Conservation (phyloP, 2,888 invertebrate species). For the Phorcus lineatus region DNA sequence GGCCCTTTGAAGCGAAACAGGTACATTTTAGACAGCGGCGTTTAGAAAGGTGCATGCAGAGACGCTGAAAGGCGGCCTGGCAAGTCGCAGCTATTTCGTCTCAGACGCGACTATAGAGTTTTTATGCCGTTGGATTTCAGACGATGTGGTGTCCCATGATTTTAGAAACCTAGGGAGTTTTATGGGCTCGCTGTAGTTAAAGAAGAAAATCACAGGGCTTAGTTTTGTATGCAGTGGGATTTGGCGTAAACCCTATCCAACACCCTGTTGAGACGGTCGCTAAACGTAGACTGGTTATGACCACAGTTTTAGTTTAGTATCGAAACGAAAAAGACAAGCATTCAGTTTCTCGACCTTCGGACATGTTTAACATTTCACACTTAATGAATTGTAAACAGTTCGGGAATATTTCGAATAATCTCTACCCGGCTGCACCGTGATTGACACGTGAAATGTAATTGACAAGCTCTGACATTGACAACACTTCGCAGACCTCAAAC, state of each 20-base stretch:
- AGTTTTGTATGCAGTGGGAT: slow-evolving; percentile 18
- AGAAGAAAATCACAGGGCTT: slow-evolving; percentile 8
- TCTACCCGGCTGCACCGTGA: not conserved
- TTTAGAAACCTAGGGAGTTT: not conserved
- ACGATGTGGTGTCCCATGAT: not conserved
- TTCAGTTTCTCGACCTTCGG: not conserved
- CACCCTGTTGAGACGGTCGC: not conserved
- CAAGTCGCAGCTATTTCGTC: not conserved
- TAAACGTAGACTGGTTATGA: not conserved
- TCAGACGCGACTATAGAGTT: not conserved
- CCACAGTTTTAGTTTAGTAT: not conserved
- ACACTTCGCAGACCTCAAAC: not conserved
- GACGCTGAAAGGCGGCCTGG: not conserved
- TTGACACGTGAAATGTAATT: slow-evolving; percentile 24
- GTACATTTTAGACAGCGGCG: not conserved
- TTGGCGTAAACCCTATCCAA: not conserved
- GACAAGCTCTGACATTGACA: slow-evolving; percentile 4
- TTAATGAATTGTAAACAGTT: slow-evolving; percentile 18
- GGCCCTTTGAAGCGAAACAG: slow-evolving; percentile 10
- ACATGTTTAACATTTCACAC: slow-evolving; percentile 16
- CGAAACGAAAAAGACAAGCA: not conserved
- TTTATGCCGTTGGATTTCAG: not conserved
- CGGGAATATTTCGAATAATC: not conserved
- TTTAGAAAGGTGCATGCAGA: not conserved
- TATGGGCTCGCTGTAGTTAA: slow-evolving; percentile 18